phyloP scores from a whole-genome alignment of 53 echinoderm and acorn worm species.

The Zoroaster sp. region DNA sequence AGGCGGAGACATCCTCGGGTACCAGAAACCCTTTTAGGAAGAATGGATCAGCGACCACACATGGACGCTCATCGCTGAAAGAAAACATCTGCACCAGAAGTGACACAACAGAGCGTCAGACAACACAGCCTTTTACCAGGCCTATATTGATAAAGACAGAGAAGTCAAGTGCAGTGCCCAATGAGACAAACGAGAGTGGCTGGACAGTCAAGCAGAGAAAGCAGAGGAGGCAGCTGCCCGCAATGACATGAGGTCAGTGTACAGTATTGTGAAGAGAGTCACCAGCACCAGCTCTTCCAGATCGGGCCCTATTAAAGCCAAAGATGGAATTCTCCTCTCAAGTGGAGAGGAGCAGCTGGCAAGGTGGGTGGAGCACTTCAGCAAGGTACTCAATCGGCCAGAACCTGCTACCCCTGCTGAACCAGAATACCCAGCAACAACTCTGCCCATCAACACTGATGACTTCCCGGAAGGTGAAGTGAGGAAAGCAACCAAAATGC shows the following conservation, averaged over 20 bases:
- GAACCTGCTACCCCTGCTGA: neutral
- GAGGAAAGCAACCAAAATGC: neutral
- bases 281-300: constrained; percentile 2
- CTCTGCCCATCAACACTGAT: constrained; percentile 1
- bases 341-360: neutral
- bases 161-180: constrained; percentile 7
- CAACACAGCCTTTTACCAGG: constrained; percentile 10
- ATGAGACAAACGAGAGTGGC: neutral
- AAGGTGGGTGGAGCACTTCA: too few species aligned
- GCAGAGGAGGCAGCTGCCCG: neutral
- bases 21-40: too few species aligned
- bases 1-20: too few species aligned
- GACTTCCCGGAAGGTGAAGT: neutral
- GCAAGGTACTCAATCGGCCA: neutral
- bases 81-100: neutral
- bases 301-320: neutral
- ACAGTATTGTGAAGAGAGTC: constrained; percentile 8
- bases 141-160: neutral
- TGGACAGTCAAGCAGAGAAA: neutral
- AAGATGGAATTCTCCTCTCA: neutral
- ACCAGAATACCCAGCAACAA: neutral
- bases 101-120: neutral
- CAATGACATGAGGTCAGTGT: neutral
- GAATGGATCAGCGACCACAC: too few species aligned
- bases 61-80: too few species aligned